phyloP scores from a whole-genome alignment of 2,113 vertebrate species.

The Rhinoptilus africanus region DNA sequence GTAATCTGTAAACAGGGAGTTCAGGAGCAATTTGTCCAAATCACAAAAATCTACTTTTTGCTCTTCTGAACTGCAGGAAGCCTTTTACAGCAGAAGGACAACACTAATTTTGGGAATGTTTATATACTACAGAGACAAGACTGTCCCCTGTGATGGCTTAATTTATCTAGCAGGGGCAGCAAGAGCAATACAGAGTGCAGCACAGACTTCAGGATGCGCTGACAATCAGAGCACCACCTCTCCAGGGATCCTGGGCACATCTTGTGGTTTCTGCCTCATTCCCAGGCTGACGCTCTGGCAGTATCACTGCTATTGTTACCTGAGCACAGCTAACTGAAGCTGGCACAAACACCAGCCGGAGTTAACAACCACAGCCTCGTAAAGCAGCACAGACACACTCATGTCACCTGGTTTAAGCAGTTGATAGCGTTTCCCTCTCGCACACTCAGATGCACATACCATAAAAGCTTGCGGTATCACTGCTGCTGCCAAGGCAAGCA shows the following conservation, averaged over 20 bases:
- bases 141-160: not conserved
- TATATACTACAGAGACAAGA: not conserved
- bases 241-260: not conserved
- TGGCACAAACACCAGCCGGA: not conserved
- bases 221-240: not conserved
- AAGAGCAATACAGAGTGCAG: not conserved
- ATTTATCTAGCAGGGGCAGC: not conserved
- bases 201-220: not conserved
- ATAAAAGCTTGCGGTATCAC: not conserved
- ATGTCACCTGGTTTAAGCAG: not conserved
- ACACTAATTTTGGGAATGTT: not conserved
- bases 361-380: not conserved
- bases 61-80: not conserved
- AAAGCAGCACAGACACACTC: not conserved
- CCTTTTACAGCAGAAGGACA: not conserved
- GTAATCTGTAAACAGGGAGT: not conserved
- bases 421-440: not conserved
- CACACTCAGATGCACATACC: not conserved
- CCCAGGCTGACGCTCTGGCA: not conserved
- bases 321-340: not conserved
- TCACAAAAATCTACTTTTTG: not conserved
- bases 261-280: not conserved
- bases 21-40: not conserved
- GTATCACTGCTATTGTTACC: not conserved
- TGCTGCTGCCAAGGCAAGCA: not conserved